These are phyloP conservation scores for Drosophila lacicola DNA, from an alignment of 2,888 invertebrate species.

Conservation along the genomic window DNA sequence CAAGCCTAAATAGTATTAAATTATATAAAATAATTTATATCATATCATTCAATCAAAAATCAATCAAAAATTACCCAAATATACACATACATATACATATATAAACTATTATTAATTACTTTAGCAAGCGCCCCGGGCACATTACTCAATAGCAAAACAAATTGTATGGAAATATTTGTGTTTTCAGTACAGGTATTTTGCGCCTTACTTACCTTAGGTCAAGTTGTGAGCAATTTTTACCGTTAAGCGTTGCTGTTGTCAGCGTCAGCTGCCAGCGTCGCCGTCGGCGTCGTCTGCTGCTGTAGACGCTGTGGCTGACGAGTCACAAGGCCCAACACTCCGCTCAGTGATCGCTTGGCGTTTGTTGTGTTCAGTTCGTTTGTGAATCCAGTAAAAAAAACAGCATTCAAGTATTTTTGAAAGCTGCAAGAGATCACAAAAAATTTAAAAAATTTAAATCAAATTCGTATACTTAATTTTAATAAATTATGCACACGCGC, in stretches of 20 bases:
- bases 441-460: conserved; percentile 4
- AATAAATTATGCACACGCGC: conserved; percentile 8
- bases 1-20: too few relatives aligned
- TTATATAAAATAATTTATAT: too few relatives aligned
- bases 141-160: conserved; percentile 14
- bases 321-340: conserved; percentile 20
- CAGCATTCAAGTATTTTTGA: background rate
- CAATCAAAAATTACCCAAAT: background rate
- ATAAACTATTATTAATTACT: conserved; percentile 2
- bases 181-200: conserved; percentile 19
- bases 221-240: conserved; percentile 50
- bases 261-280: conserved; percentile 1
- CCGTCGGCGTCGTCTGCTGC: conserved; percentile 1
- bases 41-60: background rate
- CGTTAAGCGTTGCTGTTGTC: conserved; percentile 24
- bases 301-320: conserved; percentile 16
- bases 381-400: background rate
- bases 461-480: background rate
- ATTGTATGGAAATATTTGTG: conserved; percentile 1
- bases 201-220: conserved; percentile 64
- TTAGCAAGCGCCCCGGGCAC: background rate
- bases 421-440: conserved; percentile 27
- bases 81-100: background rate
- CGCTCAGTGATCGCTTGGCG: conserved; percentile 67
- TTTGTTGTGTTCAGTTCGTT: conserved; percentile 62